Conservation (phyloP, 2,888 invertebrate genomes). For the Lumbricus terrestris region DNA sequence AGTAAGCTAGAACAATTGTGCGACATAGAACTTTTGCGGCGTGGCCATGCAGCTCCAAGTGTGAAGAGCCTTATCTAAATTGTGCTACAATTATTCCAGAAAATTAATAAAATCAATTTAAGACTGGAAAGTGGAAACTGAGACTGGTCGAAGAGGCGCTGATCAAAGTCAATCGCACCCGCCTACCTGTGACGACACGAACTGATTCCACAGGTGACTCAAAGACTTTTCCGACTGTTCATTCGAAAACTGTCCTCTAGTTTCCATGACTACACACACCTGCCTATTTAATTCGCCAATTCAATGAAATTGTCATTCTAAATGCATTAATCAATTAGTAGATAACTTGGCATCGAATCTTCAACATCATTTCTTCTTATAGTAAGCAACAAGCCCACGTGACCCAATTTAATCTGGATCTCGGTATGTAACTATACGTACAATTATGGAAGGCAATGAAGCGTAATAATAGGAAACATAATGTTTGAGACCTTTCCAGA, state of each 20-base stretch:
- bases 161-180: background rate
- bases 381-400: conserved; percentile 7
- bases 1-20: background rate
- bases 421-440: background rate
- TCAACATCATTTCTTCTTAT: background rate
- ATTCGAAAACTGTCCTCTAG: background rate
- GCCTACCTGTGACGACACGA: conserved; percentile 13
- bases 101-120: background rate
- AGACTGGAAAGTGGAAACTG: background rate
- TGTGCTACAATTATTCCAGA: background rate
- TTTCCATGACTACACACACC: background rate
- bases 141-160: background rate
- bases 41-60: background rate
- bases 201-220: conserved; percentile 11
- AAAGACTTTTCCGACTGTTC: background rate
- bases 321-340: background rate
- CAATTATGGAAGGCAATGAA: background rate
- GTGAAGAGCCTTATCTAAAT: background rate
- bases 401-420: background rate
- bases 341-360: background rate
- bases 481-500: background rate
- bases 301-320: background rate
- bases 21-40: background rate
- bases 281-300: background rate
- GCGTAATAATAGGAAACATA: background rate